phyloP scores from a whole-genome alignment of 2,113 vertebrate species.

The Puntigrus tetrazona region DNA sequence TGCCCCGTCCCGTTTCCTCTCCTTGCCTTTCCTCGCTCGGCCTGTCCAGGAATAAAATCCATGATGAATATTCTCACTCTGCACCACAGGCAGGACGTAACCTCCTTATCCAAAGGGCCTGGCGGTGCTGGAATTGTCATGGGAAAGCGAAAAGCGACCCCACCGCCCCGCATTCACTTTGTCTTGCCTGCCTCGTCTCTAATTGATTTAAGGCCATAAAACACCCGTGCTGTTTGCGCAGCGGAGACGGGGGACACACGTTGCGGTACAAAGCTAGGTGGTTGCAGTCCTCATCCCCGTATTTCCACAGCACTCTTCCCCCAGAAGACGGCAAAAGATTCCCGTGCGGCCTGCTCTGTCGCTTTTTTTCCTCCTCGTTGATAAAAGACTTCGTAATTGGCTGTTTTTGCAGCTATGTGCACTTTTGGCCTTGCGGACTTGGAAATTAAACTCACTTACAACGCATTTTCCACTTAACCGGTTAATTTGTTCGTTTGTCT shows the following conservation, averaged over 20 bases:
- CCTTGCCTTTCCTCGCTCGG: background rate
- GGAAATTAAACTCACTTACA: background rate
- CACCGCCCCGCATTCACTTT: constrained; percentile 31
- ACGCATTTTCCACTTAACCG: background rate
- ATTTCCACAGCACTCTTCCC: constrained; percentile 35
- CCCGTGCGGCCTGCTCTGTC: constrained; percentile 24
- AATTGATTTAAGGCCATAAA: constrained; percentile 55
- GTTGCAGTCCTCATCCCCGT: background rate
- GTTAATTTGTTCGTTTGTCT: background rate
- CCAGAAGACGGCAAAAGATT: constrained; percentile 16
- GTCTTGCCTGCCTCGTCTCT: constrained; percentile 34
- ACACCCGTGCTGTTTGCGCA: constrained; percentile 34
- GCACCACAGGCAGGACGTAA: constrained; percentile 41
- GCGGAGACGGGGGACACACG: background rate
- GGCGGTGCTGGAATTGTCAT: constrained; percentile 46
- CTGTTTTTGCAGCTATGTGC: background rate
- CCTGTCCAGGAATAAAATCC: constrained; percentile 46
- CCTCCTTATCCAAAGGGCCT: constrained; percentile 54
- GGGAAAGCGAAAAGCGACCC: constrained; percentile 37
- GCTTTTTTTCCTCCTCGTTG: constrained; percentile 26
- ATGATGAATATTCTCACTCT: constrained; percentile 55
- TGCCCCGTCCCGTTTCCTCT: constrained; percentile 33
- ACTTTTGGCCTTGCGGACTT: background rate
- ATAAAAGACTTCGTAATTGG: constrained; percentile 48
- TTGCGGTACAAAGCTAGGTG: constrained; percentile 13